A percentile compares a stretch with the other conserved stretches of the same genome.
Evolutionary conservation across 2,113 vertebrate genomes (phyloP).

Genomic region (Saccopteryx leptura): DNA sequence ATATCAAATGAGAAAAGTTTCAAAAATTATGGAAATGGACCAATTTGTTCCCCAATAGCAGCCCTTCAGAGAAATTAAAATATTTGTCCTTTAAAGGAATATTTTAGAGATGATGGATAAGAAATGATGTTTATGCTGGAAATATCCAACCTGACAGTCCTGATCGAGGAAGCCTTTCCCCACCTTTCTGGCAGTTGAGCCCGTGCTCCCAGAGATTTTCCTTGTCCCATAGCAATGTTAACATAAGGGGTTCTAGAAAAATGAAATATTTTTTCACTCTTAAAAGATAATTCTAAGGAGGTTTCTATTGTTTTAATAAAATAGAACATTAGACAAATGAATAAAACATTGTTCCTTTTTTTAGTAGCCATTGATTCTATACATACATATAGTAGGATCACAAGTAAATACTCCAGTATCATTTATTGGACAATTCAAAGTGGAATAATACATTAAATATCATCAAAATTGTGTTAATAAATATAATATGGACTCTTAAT

Average conservation of each 20-base stretch:
- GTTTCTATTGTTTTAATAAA: neutral
- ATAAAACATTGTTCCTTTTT: neutral
- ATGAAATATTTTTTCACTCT: conserved; percentile 9
- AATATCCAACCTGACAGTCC: neutral
- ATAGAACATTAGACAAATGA: neutral
- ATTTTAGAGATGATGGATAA: neutral
- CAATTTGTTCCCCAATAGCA: neutral
- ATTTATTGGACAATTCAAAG: neutral
- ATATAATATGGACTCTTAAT: neutral
- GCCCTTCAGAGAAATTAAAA: neutral
- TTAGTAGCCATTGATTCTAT: neutral
- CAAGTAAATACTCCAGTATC: neutral
- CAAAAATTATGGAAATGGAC: neutral
- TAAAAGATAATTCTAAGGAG: conserved; percentile 34
- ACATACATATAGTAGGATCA: conserved; percentile 18
- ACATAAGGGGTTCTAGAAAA: neutral
- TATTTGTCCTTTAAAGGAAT: conserved; percentile 21
- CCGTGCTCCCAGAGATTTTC: neutral
- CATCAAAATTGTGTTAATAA: conserved; percentile 28
- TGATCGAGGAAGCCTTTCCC: neutral
- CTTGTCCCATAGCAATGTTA: neutral
- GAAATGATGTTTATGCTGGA: neutral
- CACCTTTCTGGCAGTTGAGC: neutral
- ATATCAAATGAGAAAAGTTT: neutral
- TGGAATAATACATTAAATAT: neutral